Evolutionary conservation across 1,140 invertebrate genomes (phyloP), one percentile per base, ranked within the genome.

Genomic region (Nixonia krombeini): DNA sequence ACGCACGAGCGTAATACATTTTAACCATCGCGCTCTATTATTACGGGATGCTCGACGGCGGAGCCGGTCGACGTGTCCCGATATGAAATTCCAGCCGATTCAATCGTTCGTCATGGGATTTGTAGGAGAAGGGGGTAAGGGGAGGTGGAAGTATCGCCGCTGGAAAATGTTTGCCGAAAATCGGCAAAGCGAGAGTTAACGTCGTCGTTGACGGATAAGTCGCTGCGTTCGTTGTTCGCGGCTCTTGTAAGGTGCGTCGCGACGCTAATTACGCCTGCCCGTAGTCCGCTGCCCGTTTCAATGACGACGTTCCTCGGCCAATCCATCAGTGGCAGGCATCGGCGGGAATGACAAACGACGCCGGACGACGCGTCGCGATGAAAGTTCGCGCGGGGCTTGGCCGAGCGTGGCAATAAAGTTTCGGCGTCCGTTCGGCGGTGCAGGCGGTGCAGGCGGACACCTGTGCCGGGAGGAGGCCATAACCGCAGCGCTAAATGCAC

Each of bases 401-500:
- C 47, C 62, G 35, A 66, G 58, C 62, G 62, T 58, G 53, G 61
- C 16, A n/a, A 51, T 57, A 41, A 70, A 62, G 45, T 58, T 46
- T 16, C 38, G 56, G 56, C 15, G 47, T 70, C 57, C 45, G 53
- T 40, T 55, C 37, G 8, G 25, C 25, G 9, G 45, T 25, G 15
- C 46, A 53, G n/a, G n/a, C n/a, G n/a, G n/a, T n/a, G n/a, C n/a
- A 40, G 10, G 21, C 18, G 37, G 29, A 71, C 68, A 71, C 69
- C 63, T 69, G 61, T 70, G 58, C 47, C 28, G 46, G 26, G 25
- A 21, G 42, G 25, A 47, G 46, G 59, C 59, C 70, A 75, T 80
- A 81, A 82, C 76, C 77, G 75, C 75, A 76, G 59, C 56, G 72
- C 70, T 79, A 82, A 81, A 79, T 78, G 76, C 76, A 80, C 63